phyloP scores from a whole-genome alignment of 1,140 invertebrate species.

The Heliconius congener region DNA sequence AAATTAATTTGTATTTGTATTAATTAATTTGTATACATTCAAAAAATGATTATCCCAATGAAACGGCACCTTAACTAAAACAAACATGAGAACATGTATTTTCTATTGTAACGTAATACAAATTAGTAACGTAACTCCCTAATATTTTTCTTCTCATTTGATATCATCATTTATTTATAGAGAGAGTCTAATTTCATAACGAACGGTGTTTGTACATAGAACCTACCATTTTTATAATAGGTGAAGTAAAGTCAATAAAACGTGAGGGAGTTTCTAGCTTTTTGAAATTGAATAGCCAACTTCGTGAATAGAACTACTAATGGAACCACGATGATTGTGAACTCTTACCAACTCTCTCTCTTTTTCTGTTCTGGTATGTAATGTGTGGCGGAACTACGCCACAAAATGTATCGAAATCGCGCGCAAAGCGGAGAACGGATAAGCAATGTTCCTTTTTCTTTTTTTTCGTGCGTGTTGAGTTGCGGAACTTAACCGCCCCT shows the following conservation, averaged over 20 bases:
- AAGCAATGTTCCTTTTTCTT: no score
- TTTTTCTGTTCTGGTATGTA: no score
- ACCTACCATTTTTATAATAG: neutral
- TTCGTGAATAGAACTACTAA: neutral
- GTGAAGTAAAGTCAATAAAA: neutral
- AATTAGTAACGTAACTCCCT: conserved; percentile 18
- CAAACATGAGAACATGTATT: conserved; percentile 5
- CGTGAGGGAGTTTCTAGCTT: neutral
- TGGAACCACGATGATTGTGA: no score
- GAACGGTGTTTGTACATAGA: neutral
- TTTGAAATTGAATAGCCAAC: neutral
- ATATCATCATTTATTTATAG: neutral
- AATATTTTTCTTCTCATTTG: conserved; percentile 3
- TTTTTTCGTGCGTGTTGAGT: no score
- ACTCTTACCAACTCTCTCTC: no score
- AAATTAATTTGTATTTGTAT: no score
- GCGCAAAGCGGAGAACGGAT: no score
- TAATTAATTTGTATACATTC: no score
- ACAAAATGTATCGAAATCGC: no score
- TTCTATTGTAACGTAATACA: conserved; percentile 23
- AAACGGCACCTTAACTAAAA: neutral
- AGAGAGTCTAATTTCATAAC: neutral
- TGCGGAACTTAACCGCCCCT: no score
- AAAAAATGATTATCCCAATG: neutral
- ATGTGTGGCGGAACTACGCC: no score